phyloP scores from a whole-genome alignment of 2,113 vertebrate genomes.

The Larimichthys polyactis region DNA sequence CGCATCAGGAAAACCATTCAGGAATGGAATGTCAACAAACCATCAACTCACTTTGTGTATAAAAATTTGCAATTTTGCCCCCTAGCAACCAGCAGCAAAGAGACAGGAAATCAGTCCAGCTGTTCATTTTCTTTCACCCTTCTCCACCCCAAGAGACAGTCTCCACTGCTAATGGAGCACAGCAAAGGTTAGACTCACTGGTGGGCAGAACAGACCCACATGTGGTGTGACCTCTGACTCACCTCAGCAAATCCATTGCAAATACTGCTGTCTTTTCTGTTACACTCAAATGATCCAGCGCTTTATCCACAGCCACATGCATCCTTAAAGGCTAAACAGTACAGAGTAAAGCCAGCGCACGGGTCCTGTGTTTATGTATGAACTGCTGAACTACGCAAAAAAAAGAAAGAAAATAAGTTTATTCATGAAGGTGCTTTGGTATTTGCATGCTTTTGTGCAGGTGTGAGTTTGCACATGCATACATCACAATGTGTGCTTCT shows the following conservation, averaged over 20 bases:
- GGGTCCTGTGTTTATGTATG: slow-evolving; percentile 29
- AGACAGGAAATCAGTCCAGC: slow-evolving; percentile 54
- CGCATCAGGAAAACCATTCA: not conserved
- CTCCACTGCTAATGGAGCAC: slow-evolving; percentile 61
- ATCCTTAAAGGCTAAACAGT: slow-evolving; percentile 56
- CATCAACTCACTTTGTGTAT: slow-evolving; percentile 28
- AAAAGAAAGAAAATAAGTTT: slow-evolving; percentile 27
- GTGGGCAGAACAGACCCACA: slow-evolving; percentile 46
- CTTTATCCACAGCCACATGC: slow-evolving; percentile 42
- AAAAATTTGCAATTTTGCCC: slow-evolving; percentile 55
- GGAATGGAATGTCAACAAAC: slow-evolving; percentile 42
- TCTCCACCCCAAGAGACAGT: slow-evolving; percentile 42
- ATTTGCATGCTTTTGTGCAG: slow-evolving; percentile 3
- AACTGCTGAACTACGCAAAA: slow-evolving; percentile 47
- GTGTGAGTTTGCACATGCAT: slow-evolving; percentile 14
- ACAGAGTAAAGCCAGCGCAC: slow-evolving; percentile 42
- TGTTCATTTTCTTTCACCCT: slow-evolving; percentile 63
- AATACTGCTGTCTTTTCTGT: slow-evolving; percentile 51
- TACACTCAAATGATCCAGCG: slow-evolving; percentile 54
- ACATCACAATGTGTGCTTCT: not conserved
- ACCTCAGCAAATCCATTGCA: slow-evolving; percentile 63
- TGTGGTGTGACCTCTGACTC: slow-evolving; percentile 67
- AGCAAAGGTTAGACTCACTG: slow-evolving; percentile 75
- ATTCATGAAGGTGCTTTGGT: slow-evolving; percentile 31
- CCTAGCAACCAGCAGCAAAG: slow-evolving; percentile 42